Conservation (phyloP, 1,140 invertebrate genomes). For the Spodoptera frugiperda region DNA sequence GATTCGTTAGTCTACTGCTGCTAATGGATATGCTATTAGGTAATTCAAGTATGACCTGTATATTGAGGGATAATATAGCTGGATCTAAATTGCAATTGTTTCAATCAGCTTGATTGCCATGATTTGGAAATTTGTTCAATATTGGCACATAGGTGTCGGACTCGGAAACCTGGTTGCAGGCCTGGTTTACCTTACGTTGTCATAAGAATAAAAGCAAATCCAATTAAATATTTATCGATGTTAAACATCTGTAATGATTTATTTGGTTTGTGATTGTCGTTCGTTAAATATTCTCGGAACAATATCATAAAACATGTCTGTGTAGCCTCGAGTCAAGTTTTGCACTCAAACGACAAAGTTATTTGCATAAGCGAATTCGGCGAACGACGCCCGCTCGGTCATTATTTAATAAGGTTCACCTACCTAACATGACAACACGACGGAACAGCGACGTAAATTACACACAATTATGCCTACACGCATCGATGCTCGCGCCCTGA, state of each 20-base stretch:
- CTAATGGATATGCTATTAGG: neutral
- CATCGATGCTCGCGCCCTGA: slow-evolving; percentile 2
- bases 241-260: slow-evolving; percentile 36
- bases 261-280: slow-evolving; percentile 46
- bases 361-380: slow-evolving; percentile 65
- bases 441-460: slow-evolving; percentile 53
- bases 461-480: slow-evolving; percentile 33
- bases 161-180: too few species aligned
- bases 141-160: too few species aligned
- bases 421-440: slow-evolving; percentile 58
- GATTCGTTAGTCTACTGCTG: too few species aligned
- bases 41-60: too few species aligned
- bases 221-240: slow-evolving; percentile 10
- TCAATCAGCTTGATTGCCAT: too few species aligned
- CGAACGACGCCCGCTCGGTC: slow-evolving; percentile 56
- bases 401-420: slow-evolving; percentile 60
- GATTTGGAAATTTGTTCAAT: too few species aligned
- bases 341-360: slow-evolving; percentile 55
- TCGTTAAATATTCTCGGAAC: slow-evolving; percentile 58
- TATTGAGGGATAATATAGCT: too few species aligned
- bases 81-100: too few species aligned
- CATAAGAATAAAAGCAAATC: slow-evolving; percentile 34
- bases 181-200: too few species aligned
- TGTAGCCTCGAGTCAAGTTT: slow-evolving; percentile 53
- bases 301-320: slow-evolving; percentile 53